Evolutionary conservation across 2,797 vertebrate genomes (phyloP), one percentile per base, ranked within the genome.

Genomic region (Salmo trutta): DNA sequence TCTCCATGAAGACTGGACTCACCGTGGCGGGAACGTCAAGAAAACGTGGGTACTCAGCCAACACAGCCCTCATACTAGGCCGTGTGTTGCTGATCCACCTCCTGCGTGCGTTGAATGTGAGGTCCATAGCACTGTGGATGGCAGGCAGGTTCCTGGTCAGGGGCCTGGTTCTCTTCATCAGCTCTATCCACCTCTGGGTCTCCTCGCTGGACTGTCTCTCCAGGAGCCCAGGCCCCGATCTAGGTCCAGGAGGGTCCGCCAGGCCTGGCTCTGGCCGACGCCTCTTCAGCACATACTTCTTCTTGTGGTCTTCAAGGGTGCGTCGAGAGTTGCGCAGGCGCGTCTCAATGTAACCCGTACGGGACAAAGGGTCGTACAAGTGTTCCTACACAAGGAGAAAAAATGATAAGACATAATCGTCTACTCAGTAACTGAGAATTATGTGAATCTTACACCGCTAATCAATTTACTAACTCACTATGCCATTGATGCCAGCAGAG

Each of bases 221-320:
- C 31, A 16, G 31, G 66, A 24, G 65, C 27, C 27, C 27, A 29
- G n/a, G 31, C 1, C 29, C 17, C 5, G 15, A 16, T 19, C 66
- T 33, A 31, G 66, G 29, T 17, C 16, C 66, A 16, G 66, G 17
- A 3, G 36, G 71, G 51, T 73, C 76, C 29, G 29, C 66, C 27
- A 75, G 41, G 41, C 75, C 66, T 54, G 77, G 75, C 72, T 81
- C 79, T 5, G 75, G 66, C 47, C 79, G 56, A 15, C 79, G 54
- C 15, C 75, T 66, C 67, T 81, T 81, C 75, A 81, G 67, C 27
- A 81, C 79, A 21, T 81, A 81, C 79, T 81, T 81, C 73, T 81
- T 81, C 75, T 81, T 81, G 53, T 81, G 75, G 14, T 75, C 79
- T 66, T 81, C 79, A 12, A 81, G 76, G 27, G 75, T 81, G 29